These are phyloP conservation scores for Syngnathus acus DNA, from an alignment of 2,797 vertebrate genomes.

Conservation along the genomic window DNA sequence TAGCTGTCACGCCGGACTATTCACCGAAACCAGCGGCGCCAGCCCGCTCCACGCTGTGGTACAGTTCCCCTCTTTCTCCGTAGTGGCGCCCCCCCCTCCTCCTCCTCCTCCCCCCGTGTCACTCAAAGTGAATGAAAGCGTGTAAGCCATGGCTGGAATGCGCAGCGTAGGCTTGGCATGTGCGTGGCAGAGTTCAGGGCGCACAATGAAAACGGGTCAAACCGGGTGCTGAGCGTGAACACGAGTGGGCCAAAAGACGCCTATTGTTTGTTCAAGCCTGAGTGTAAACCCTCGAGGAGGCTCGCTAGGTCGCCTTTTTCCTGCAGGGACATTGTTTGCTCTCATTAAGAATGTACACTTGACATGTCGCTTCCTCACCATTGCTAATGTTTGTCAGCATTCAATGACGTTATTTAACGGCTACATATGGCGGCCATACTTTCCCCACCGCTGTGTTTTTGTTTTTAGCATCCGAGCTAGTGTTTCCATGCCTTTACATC, in stretches of 20 bases:
- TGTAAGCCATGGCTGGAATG: background rate
- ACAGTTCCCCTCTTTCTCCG: background rate
- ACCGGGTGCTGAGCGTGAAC: background rate
- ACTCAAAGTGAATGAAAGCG: background rate
- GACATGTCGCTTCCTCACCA: background rate
- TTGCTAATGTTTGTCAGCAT: background rate
- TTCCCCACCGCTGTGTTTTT: background rate
- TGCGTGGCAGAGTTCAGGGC: background rate
- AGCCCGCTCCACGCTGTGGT: background rate
- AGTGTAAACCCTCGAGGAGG: background rate
- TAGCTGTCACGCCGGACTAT: background rate
- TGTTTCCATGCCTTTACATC: constrained; percentile 14
- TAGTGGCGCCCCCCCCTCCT: background rate
- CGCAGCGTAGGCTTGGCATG: background rate
- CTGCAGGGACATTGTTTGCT: background rate
- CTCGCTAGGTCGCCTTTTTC: background rate
- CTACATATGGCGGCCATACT: no score
- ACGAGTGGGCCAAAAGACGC: background rate
- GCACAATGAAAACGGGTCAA: background rate
- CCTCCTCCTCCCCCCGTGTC: background rate
- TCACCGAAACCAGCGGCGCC: background rate
- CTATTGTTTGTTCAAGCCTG: background rate
- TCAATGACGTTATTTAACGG: background rate
- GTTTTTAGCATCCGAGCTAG: background rate
- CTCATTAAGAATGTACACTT: background rate